Conservation (phyloP, 2,797 vertebrate species). For the Acrossocheilus fasciatus region DNA sequence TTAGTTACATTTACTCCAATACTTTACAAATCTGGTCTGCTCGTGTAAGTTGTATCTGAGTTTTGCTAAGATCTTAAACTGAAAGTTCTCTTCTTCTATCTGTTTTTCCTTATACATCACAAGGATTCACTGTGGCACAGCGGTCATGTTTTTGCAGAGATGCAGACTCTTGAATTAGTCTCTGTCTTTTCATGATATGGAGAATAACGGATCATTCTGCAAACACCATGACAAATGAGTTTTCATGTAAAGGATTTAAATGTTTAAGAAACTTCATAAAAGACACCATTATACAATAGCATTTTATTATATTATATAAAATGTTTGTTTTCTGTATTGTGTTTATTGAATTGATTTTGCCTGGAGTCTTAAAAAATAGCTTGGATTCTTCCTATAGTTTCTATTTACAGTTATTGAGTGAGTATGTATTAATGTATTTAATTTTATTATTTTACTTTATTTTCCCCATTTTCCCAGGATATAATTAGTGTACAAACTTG, state of each 20-base stretch:
- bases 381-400: too few species aligned
- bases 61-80: not conserved
- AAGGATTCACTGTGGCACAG: not conserved
- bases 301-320: not conserved
- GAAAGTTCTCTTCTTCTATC: not conserved
- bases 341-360: not conserved
- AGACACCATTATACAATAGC: not conserved
- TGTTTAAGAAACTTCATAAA: not conserved
- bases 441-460: too few species aligned
- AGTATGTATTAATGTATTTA: too few species aligned
- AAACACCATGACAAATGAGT: not conserved
- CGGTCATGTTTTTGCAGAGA: not conserved
- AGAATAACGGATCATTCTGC: not conserved
- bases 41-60: not conserved
- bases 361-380: too few species aligned
- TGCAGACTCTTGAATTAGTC: not conserved
- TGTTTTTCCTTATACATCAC: not conserved
- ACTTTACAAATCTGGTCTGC: too few species aligned
- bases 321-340: not conserved
- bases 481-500: too few species aligned
- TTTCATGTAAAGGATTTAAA: not conserved
- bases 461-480: too few species aligned
- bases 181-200: slow-evolving; percentile 1
- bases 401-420: too few species aligned
- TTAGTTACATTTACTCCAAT: too few species aligned